Evolutionary conservation across 92 coral and sea anemone genomes (phyloP), one percentile per base, ranked within the genome.

Genomic region (Plumapathes pennacea): DNA sequence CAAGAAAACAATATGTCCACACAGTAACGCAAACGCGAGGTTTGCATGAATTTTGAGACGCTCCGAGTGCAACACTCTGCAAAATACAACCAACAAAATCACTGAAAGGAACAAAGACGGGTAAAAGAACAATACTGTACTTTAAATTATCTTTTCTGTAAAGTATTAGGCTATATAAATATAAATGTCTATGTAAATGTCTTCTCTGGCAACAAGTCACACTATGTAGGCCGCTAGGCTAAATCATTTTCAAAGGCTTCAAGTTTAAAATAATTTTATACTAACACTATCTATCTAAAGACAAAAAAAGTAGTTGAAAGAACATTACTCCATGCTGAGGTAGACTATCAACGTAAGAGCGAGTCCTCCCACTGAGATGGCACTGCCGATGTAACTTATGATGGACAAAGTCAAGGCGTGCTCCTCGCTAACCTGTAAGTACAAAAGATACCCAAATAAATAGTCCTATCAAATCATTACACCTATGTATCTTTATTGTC

Each of bases 31-130:
- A 0, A 85, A 15, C 38, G 53, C 88, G 5, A 85, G 67, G 56
- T 85, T 85, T 6, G 69, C 54, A 53, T 85, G 94, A 29, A 85
- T 82, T 40, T 78, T 60, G 50, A 74, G 94, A 21, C 94, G 83
- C 23, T 76, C 86, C 19, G 88, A 51, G n/a, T 87, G 63, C 72
- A 85, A 41, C 19, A 78, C 69, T 38, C 80, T 79, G 50, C 24
- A 45, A 60, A 13, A 36, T 12, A 45, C 7, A 3, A 4, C n/a
- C 7, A 51, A 25, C 13, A 50, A n/a, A 1, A 28, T n/a, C 11
- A 7, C 21, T 44, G 20, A 13, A 19, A 28, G 2, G 24, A 17
- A 44, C 22, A n/a, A n/a, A n/a, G n/a, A n/a, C n/a, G n/a, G n/a
- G n/a, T n/a, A n/a, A n/a, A n/a, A n/a, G n/a, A n/a, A n/a, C n/a